Evolutionary conservation across 2,113 vertebrate species (phyloP), one percentile per base, ranked within the genome.

Genomic region (Sorex araneus): DNA sequence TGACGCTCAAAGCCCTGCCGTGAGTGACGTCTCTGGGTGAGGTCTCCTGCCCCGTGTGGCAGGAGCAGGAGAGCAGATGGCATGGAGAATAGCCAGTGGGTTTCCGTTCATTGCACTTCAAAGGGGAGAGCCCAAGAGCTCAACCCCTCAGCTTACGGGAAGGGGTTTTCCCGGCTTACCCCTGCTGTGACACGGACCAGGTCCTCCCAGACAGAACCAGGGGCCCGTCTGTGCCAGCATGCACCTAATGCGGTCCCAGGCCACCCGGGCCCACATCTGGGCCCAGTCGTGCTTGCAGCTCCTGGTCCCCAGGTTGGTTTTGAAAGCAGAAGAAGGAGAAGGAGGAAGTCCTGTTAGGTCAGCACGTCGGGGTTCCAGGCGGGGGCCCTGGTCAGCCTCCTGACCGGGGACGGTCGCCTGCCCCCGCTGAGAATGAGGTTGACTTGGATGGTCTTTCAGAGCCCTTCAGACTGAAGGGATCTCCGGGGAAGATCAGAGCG

Each of bases 401-500:
- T 76, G 80, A 75, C 84, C 89, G 32, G 60, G 57, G 67, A 74
- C 47, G 30, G 60, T 11, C 45, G 45, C 60, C 57, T 69, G 36
- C 27, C n/a, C 77, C 50, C n/a, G 69, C 76, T 57, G 23, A n/a
- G 67, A 63, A 64, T 40, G 70, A 25, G 3, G 23, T 60, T 34
- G 70, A 27, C 18, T 32, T 30, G 4, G 47, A 40, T 80, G 8
- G 81, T 90, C 34, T 54, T 45, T 67, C 16, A 63, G n/a, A 13
- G 54, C 82, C 47, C 13, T 57, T 63, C 45, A 11, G 71, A 50
- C 45, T 70, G 27, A 0, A 78, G 60, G 9, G 34, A 57, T 32
- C 45, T 89, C 64, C 64, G 82, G 30, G 80, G 73, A 89, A 90
- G 36, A 84, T 45, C 50, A 73, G 89, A 60, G 63, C 32, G 57